phyloP scores from a whole-genome alignment of 2,113 vertebrate species.

The Misgurnus mizolepis region DNA sequence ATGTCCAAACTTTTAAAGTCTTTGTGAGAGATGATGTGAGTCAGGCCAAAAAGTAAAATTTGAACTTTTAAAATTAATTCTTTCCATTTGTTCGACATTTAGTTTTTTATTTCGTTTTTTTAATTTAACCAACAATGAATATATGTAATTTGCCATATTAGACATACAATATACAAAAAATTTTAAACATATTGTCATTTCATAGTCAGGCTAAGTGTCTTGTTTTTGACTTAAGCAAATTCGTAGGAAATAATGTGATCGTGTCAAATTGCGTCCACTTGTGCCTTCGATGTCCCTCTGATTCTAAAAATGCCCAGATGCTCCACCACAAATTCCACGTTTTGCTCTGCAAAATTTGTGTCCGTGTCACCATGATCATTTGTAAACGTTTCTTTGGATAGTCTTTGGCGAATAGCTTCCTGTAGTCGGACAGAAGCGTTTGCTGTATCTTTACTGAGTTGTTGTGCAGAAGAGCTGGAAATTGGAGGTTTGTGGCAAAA shows the following conservation, averaged over 20 bases:
- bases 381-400: background rate
- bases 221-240: background rate
- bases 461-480: conserved; percentile 1
- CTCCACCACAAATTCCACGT: background rate
- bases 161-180: conserved; percentile 43
- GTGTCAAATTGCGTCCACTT: background rate
- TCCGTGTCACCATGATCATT: background rate
- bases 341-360: background rate
- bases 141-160: conserved; percentile 38
- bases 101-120: conserved; percentile 1
- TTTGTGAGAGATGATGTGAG: background rate
- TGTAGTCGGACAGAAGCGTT: background rate
- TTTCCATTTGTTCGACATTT: background rate
- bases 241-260: background rate
- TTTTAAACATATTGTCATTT: conserved; percentile 35
- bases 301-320: background rate
- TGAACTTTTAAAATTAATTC: background rate
- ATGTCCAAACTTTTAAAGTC: background rate
- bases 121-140: conserved; percentile 47
- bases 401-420: conserved; percentile 5
- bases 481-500: background rate
- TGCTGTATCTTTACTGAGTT: too few species aligned
- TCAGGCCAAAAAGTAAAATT: too few species aligned
- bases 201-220: conserved; percentile 23
- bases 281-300: background rate